Percentiles rank a stretch among this genome's conserved stretches.
Conservation (phyloP, 92 coral and sea anemone genomes). For the Epizoanthus ramosus region DNA sequence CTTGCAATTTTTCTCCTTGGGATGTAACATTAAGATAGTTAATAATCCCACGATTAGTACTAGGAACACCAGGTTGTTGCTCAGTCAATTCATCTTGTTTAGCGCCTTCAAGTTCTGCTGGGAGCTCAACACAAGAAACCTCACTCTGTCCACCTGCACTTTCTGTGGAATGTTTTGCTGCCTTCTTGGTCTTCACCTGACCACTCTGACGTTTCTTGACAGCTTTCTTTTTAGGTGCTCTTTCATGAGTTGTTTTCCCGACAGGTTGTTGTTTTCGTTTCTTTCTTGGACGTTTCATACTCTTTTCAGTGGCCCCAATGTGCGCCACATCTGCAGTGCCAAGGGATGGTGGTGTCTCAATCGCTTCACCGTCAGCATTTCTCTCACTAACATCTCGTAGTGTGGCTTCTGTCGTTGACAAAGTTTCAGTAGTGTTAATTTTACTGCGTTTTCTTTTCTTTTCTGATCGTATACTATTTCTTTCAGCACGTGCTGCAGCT, state of each 20-base stretch:
- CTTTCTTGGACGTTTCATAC: not conserved
- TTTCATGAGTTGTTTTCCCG: not conserved
- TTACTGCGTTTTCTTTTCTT: not conserved
- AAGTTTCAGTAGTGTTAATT: not conserved
- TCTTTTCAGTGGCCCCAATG: not conserved
- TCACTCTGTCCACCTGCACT: not conserved
- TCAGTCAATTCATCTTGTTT: constrained; percentile 3
- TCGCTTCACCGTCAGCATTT: not conserved
- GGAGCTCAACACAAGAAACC: not conserved
- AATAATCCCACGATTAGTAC: not conserved
- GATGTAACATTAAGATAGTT: not conserved
- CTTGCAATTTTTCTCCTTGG: constrained; percentile 33
- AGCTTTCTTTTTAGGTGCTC: not conserved
- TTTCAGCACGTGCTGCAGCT: constrained; percentile 35
- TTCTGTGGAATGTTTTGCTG: not conserved
- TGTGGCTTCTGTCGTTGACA: not conserved
- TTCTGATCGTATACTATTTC: constrained; percentile 27
- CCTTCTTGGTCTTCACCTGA: not conserved
- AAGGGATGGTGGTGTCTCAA: not conserved
- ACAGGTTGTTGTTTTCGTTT: not conserved
- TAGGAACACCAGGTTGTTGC: constrained; percentile 1
- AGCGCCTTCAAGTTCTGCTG: not conserved
- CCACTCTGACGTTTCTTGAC: not conserved
- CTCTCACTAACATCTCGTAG: too few species aligned
- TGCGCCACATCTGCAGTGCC: not conserved